Evolutionary conservation across 2,113 vertebrate species (phyloP).

Genomic region (Salvelinus sp.): DNA sequence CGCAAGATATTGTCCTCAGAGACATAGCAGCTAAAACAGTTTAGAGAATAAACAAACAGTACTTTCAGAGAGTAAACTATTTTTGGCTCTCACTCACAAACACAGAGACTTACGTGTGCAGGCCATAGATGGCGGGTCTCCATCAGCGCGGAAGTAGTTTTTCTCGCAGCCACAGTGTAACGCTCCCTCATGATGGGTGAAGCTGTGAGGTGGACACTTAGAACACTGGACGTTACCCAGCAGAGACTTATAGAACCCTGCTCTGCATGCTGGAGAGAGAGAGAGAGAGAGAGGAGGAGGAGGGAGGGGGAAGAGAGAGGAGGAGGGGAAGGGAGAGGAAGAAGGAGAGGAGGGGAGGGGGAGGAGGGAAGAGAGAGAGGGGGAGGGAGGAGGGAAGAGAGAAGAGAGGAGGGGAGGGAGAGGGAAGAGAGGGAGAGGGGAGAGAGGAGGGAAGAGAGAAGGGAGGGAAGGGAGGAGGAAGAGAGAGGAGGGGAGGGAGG

Average conservation of each 20-base stretch:
- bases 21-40: constrained; percentile 27
- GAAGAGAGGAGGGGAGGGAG: too few species aligned
- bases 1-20: constrained; percentile 22
- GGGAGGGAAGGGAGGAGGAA: too few species aligned
- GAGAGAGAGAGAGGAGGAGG: background rate
- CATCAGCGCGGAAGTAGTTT: constrained; percentile 94
- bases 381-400: too few species aligned
- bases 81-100: background rate
- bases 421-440: too few species aligned
- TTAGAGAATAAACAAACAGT: background rate
- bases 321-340: too few species aligned
- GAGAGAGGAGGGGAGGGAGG: too few species aligned
- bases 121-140: constrained; percentile 73
- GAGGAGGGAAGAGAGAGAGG: too few species aligned
- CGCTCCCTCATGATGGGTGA: constrained; percentile 86
- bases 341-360: too few species aligned
- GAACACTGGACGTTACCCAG: constrained; percentile 87
- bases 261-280: constrained; percentile 79
- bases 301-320: constrained; percentile 6
- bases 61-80: background rate
- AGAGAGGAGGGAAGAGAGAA: too few species aligned
- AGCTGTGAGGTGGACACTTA: constrained; percentile 95
- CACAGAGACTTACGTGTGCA: background rate
- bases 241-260: constrained; percentile 93
- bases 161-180: constrained; percentile 94